Evolutionary conservation across 1,140 invertebrate species (phyloP).

Genomic region (Rhagoletis pomonella): DNA sequence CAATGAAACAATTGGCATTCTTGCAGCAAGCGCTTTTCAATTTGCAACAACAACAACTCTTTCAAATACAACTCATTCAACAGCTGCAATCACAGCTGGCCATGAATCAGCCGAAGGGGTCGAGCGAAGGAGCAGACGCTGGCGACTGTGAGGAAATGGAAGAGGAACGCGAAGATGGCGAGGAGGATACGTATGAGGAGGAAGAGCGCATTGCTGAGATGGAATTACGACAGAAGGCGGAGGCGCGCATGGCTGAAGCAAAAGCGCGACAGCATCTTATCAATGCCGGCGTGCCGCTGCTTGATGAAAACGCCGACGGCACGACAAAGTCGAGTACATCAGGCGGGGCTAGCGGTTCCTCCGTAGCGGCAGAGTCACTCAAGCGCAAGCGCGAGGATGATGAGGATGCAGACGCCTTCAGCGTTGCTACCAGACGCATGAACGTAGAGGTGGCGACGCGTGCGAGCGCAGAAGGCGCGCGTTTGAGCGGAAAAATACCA

Average conservation of each 20-base stretch:
- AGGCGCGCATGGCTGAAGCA: conserved; percentile 70
- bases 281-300: conserved; percentile 66
- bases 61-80: conserved; percentile 94
- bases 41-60: conserved; percentile 94
- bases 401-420: conserved; percentile 21
- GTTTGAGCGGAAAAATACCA: conserved; percentile 67
- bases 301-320: conserved; percentile 39
- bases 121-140: conserved; percentile 75
- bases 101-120: conserved; percentile 79
- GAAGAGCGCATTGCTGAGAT: conserved; percentile 71
- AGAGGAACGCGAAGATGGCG: conserved; percentile 64
- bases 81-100: conserved; percentile 92
- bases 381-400: conserved; percentile 64
- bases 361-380: conserved; percentile 65
- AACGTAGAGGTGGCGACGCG: conserved; percentile 55
- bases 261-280: conserved; percentile 71
- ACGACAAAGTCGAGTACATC: neutral
- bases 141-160: conserved; percentile 74
- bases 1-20: conserved; percentile 91
- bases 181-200: conserved; percentile 71
- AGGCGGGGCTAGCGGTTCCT: conserved; percentile 64
- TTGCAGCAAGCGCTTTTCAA: conserved; percentile 93
- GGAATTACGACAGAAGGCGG: conserved; percentile 70
- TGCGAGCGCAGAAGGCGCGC: neutral
- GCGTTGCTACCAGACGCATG: conserved; percentile 46